A percentile compares a stretch with the other conserved stretches of the same genome.
Conservation (phyloP, 2,797 vertebrate species). For the Pipistrellus nathusii region DNA sequence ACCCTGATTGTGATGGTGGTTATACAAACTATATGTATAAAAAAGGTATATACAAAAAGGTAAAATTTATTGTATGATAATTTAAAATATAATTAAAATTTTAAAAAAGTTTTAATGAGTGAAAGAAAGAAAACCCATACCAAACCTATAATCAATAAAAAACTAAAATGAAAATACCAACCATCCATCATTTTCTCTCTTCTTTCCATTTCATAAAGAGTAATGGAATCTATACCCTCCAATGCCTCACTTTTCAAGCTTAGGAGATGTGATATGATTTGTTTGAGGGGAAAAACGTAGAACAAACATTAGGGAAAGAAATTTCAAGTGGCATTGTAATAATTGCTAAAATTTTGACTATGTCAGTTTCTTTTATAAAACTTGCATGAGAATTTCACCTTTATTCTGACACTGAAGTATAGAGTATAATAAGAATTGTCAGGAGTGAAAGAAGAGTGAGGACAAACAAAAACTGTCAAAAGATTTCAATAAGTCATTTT, state of each 20-base stretch:
- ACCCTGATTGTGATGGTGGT: background rate
- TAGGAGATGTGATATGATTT: background rate
- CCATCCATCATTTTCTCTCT: background rate
- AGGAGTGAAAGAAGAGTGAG: conserved; percentile 18
- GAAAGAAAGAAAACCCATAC: background rate
- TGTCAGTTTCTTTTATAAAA: background rate
- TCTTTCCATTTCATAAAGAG: conserved; percentile 10
- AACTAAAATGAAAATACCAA: background rate
- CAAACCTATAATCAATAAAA: background rate
- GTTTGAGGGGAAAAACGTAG: background rate
- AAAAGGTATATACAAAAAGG: background rate
- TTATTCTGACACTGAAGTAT: background rate
- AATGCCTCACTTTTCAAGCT: background rate
- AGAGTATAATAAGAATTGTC: background rate
- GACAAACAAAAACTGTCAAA: conserved; percentile 17
- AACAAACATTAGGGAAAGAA: background rate
- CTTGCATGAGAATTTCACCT: background rate
- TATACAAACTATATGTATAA: background rate
- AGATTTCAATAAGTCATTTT: conserved; percentile 20
- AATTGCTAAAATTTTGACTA: background rate
- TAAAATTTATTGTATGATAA: background rate
- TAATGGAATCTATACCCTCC: background rate
- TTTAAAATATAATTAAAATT: background rate
- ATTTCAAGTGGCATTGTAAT: background rate
- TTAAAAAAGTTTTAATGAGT: background rate